Evolutionary conservation across 2,113 vertebrate genomes (phyloP), one percentile per base, ranked within the genome.

Genomic region (Morone chrysops): DNA sequence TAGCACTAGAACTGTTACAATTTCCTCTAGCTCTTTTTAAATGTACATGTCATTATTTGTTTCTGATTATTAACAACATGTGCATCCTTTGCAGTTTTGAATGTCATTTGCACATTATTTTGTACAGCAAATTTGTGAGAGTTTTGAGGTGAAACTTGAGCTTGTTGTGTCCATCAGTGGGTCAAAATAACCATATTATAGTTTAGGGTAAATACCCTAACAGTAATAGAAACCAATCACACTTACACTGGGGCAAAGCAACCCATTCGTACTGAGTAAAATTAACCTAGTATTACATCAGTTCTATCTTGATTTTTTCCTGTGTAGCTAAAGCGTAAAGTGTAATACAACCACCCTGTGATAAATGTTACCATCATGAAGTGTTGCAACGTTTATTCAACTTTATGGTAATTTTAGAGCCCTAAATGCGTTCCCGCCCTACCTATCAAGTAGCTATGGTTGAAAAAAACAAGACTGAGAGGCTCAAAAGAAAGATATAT

Each of bases 401-500:
- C 63, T 47, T 13, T 22, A 22, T 66, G 43, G 45, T 17, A 6
- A 48, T 25, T 31, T 25, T 25, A 20, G 1, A 36, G 25, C 12
- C 13, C 31, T 31, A 31, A 31, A 31, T 38, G 13, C 17, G 16
- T 40, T n/a, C 20, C 2, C 22, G n/a, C 4, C n/a, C 53, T 25
- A 22, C 38, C 9, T 59, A 16, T 59, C 6, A 13, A 63, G 20
- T 59, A 70, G 9, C 70, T 9, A 53, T 13, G 5, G 8, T 2
- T 13, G 43, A 56, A 9, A 65, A 54, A 62, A 51, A 9, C 14
- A 14, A 12, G 6, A 31, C 31, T 36, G 41, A 4, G n/a, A 75
- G 51, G 48, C 51, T 31, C 50, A 40, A 48, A 83, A 78, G 12
- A 69, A 20, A 60, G n/a, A 16, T 31, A 20, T 56, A 20, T 51